Conservation (phyloP, 1,140 invertebrate genomes). For the Lerema accius region DNA sequence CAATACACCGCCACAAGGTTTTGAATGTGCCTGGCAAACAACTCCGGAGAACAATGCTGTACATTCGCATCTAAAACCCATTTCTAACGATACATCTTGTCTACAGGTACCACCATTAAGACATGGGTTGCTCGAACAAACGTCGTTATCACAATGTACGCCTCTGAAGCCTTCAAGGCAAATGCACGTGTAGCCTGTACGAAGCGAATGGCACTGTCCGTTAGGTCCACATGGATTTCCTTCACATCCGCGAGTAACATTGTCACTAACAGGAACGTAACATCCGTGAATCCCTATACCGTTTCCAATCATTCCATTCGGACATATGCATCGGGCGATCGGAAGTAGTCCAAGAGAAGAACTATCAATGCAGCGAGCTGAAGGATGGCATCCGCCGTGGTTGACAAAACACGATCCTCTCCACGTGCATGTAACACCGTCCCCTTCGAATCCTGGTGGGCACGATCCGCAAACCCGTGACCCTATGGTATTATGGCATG, state of each 20-base stretch:
- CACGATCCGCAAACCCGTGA: conserved; percentile 93
- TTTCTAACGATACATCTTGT: conserved; percentile 58
- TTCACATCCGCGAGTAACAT: conserved; percentile 73
- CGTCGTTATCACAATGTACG: conserved; percentile 85
- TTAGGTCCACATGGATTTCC: conserved; percentile 87
- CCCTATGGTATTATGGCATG: conserved; percentile 94
- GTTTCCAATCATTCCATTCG: conserved; percentile 89
- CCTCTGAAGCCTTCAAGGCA: conserved; percentile 86
- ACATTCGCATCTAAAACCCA: conserved; percentile 85
- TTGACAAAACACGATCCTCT: conserved; percentile 88
- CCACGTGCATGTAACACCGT: conserved; percentile 90
- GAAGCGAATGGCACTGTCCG: conserved; percentile 83
- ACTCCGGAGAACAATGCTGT: conserved; percentile 67
- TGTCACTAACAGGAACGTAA: conserved; percentile 56
- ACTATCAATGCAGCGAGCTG: conserved; percentile 91
- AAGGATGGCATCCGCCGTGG: conserved; percentile 92
- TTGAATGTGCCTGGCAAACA: conserved; percentile 58
- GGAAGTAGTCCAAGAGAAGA: conserved; percentile 71
- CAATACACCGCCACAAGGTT: conserved; percentile 87
- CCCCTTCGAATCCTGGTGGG: conserved; percentile 93
- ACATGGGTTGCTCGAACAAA: conserved; percentile 90
- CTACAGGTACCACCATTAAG: conserved; percentile 92
- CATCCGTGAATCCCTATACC: conserved; percentile 94
- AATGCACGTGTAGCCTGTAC: conserved; percentile 81
- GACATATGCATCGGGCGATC: conserved; percentile 90